Base-by-base conservation (phyloP, 2,113 vertebrate genomes). In the Choloepus hoffmanni region DNA sequence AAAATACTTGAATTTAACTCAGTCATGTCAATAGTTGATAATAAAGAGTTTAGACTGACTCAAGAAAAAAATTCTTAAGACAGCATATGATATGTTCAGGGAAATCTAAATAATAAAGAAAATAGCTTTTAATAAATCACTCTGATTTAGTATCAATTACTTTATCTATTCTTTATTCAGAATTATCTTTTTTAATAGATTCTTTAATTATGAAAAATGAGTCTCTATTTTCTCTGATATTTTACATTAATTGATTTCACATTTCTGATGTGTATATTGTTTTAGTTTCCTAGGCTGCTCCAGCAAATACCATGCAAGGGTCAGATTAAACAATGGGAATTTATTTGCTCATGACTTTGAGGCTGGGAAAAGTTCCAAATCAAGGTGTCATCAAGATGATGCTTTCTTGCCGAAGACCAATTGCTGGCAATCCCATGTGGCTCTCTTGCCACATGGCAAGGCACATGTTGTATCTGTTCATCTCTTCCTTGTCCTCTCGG, bases 191-290 rank as follows among this genome's bases (percentile, higher is more conserved):
- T 90, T 79, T 76, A 30, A 83, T 86, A 45, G 4, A 33, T 90
- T 77, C 94, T 85, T 40, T 94, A 94, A 43, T 95, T 85, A 89
- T 36, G 15, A 85, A 89, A 90, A 92, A 63, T 89, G 63, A n/a
- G 16, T 85, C 14, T 91, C 33, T 76, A 15, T 90, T 93, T 96
- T 83, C 73, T 91, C 26, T 86, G 24, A 67, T 62, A 18, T n/a
- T 12, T 65, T 55, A 28, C 62, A 78, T 70, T 55, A 91, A 93
- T 78, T 87, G 30, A n/a, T n/a, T 68, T 50, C 9, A 63, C 1
- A 40, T 79, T 84, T 48, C 43, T 87, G 30, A 65, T 30, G 23
- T 55, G 12, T 19, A 30, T 79, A 16, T 21, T 58, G 19, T 21
- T 58, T 58, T 58, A 55, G 53, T 55, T 55, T 55, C 53, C 53